Base-by-base conservation (phyloP, 2,113 vertebrate species). In the Psilopsiagon aurifrons region DNA sequence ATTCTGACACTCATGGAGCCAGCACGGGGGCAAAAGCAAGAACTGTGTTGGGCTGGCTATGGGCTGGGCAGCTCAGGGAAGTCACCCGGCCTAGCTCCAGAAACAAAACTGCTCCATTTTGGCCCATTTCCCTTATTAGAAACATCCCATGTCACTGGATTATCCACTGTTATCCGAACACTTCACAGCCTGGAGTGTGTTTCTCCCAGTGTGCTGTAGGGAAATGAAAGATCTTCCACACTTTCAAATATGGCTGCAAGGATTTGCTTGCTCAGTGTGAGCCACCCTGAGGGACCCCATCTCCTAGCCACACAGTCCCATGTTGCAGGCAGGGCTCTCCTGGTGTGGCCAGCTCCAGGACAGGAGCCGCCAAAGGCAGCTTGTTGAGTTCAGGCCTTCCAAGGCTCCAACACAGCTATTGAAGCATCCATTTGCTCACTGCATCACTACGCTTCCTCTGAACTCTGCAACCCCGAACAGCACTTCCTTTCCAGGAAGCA, bases 341-440 rank as follows among this genome's bases (percentile, higher is more conserved):
- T 29, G 27, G 39, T 4, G 0, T 0, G 2, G 28, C 63, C 7
- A 0, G 29, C 55, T 51, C 55, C 0, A 0, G 41, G 57, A 82
- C 43, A 0, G 4, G 29, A 33, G 74, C 44, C 39, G 27, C 35
- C 0, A 0, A 60, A 84, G 77, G 66, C 11, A 14, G 39, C 35
- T 7, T 6, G 2, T n/a, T 46, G 76, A 52, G 46, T 35, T 92
- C 43, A 54, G 66, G 62, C 15, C 27, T 89, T 54, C 31, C n/a
- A 76, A 85, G 74, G 41, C 66, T 44, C 9, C 0, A 1, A 63
- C 47, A 71, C 25, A 85, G 3, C 10, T 46, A 31, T 10, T 35
- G 77, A 89, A 86, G 74, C 69, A 88, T 75, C 69, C 66, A 60
- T 73, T 33, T 3, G 1, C 64, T 90, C 0, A 0, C 70, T 89